These are phyloP conservation scores for Fragum whitleyi DNA, from an alignment of 2,888 invertebrate species.

Conservation along the genomic window DNA sequence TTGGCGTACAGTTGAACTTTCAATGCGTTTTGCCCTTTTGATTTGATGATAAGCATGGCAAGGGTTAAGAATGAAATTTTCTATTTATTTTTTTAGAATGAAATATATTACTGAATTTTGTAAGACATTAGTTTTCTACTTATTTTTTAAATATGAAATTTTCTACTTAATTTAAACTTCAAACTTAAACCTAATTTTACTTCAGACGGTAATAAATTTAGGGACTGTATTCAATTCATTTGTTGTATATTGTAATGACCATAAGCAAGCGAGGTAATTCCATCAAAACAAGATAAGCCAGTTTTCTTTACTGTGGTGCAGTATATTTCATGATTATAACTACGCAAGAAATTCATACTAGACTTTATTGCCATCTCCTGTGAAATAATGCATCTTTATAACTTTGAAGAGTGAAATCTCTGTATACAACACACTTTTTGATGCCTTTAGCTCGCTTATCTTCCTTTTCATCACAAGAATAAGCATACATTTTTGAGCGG, in stretches of 20 bases:
- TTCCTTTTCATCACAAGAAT: conserved; percentile 29
- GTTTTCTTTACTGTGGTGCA: conserved; percentile 40
- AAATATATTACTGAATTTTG: too few relatives aligned
- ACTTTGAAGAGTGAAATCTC: conserved; percentile 33
- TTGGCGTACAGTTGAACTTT: too few relatives aligned
- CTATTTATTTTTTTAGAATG: too few relatives aligned
- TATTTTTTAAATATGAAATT: neutral
- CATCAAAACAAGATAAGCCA: conserved; percentile 46
- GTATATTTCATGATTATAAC: conserved; percentile 52
- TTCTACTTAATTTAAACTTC: neutral
- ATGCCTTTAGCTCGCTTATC: conserved; percentile 43
- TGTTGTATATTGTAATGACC: conserved; percentile 43
- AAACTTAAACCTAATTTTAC: neutral
- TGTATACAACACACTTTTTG: conserved; percentile 36
- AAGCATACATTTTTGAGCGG: conserved; percentile 52
- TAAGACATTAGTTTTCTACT: too few relatives aligned
- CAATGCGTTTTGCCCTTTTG: too few relatives aligned
- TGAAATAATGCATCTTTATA: conserved; percentile 40
- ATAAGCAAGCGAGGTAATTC: conserved; percentile 35
- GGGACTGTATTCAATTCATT: neutral
- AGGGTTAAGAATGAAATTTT: too few relatives aligned
- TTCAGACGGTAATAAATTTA: neutral
- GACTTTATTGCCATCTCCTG: conserved; percentile 33
- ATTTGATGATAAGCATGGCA: too few relatives aligned
- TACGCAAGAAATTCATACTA: conserved; percentile 35